These are phyloP conservation scores for Megalopta genalis DNA, from an alignment of 1,140 invertebrate genomes.

Conservation along the genomic window DNA sequence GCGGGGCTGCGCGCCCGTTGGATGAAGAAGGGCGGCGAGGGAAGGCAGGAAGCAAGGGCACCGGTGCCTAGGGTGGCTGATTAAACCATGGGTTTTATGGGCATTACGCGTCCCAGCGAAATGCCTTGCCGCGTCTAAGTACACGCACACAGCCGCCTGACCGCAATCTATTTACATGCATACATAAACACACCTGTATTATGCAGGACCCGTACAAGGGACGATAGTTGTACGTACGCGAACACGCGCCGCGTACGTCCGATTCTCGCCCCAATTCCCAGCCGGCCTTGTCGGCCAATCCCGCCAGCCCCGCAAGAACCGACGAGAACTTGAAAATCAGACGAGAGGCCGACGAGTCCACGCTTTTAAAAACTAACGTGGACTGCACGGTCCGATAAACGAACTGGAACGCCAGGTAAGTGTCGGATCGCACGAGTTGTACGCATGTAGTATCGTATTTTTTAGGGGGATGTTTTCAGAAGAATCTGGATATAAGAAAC, in stretches of 20 bases:
- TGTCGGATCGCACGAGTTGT: no score
- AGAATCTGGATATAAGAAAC: no score
- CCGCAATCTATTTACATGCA: slow-evolving; percentile 49
- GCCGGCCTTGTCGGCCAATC: no score
- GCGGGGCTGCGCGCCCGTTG: neutral
- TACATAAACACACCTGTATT: slow-evolving; percentile 49
- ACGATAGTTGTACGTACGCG: slow-evolving; percentile 1
- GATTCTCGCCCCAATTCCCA: neutral
- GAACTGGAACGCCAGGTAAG: no score
- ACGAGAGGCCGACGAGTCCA: no score
- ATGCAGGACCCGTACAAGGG: slow-evolving; percentile 31
- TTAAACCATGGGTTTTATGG: slow-evolving; percentile 68
- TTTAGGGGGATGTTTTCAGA: no score
- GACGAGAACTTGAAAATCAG: no score
- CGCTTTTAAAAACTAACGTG: no score
- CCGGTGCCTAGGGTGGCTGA: slow-evolving; percentile 52
- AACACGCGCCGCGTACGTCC: neutral
- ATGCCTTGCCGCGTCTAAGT: slow-evolving; percentile 35
- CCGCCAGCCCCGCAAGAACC: no score
- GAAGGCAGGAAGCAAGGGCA: neutral
- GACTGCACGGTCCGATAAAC: no score
- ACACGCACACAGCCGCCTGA: neutral
- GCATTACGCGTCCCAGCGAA: slow-evolving; percentile 59
- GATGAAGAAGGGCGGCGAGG: neutral
- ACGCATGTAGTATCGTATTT: no score